phyloP scores from a whole-genome alignment of 2,797 vertebrate genomes.

The Echeneis naucrates region DNA sequence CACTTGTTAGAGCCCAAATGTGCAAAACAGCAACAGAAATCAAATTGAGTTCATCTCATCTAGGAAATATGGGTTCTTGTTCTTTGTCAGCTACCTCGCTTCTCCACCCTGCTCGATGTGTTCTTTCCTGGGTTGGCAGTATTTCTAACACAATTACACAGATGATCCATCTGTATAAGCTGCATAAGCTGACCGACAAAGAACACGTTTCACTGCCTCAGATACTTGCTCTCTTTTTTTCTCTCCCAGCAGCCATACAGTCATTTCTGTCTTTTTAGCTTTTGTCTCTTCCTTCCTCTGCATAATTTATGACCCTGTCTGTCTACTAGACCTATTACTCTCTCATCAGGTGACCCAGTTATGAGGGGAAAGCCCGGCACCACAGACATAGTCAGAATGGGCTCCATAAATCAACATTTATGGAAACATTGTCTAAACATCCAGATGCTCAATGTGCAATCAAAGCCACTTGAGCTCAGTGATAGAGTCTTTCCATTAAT shows the following conservation, averaged over 20 bases:
- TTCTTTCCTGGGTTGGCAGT: constrained; percentile 10
- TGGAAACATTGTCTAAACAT: constrained; percentile 23
- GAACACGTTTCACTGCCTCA: background rate
- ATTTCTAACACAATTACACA: constrained; percentile 19
- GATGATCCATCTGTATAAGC: constrained; percentile 17
- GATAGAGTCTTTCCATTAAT: constrained; percentile 5
- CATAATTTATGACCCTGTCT: constrained; percentile 60
- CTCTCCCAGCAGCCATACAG: constrained; percentile 13
- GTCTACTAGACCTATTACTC: constrained; percentile 46
- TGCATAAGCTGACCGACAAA: constrained; percentile 13
- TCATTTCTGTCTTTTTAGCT: constrained; percentile 29
- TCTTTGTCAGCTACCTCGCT: constrained; percentile 36
- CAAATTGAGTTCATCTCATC: background rate
- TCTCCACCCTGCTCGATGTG: constrained; percentile 18
- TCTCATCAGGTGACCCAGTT: constrained; percentile 58
- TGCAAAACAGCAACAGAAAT: background rate
- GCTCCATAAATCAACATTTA: constrained; percentile 49
- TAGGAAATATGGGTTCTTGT: background rate
- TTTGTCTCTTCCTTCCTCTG: constrained; percentile 21
- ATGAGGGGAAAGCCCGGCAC: constrained; percentile 27
- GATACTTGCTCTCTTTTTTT: background rate
- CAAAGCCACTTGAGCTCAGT: constrained; percentile 6
- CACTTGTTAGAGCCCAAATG: background rate
- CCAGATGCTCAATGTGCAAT: constrained; percentile 46
- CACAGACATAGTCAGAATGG: constrained; percentile 28